Percentiles rank a stretch among this genome's conserved stretches.
Conservation (phyloP, 2,113 vertebrate species). For the Oxygymnocypris stewartii region DNA sequence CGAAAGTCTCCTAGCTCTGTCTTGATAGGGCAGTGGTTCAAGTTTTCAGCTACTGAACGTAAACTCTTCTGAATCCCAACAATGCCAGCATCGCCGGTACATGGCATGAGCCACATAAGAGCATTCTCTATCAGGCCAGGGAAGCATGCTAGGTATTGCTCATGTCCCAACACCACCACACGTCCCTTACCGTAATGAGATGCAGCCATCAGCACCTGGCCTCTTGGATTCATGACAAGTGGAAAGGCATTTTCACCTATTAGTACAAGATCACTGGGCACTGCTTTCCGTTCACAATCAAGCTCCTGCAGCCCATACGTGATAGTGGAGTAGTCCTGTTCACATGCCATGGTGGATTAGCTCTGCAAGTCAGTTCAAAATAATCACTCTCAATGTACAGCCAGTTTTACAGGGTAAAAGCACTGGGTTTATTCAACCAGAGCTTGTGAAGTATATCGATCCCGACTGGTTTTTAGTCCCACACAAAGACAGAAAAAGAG, state of each 20-base stretch:
- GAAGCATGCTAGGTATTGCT: conserved; percentile 75
- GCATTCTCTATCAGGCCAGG: conserved; percentile 80
- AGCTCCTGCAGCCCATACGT: conserved; percentile 67
- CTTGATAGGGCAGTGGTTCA: conserved; percentile 60
- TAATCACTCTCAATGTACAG: neutral
- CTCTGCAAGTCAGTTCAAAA: neutral
- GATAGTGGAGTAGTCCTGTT: conserved; percentile 64
- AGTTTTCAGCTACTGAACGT: conserved; percentile 69
- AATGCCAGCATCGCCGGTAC: conserved; percentile 52
- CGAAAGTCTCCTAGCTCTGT: conserved; percentile 65
- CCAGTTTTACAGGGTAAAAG: neutral
- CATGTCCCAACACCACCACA: conserved; percentile 83
- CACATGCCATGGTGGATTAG: conserved; percentile 51
- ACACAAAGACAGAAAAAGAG: neutral
- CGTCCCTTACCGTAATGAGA: conserved; percentile 78
- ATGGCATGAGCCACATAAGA: conserved; percentile 81
- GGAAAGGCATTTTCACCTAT: conserved; percentile 74
- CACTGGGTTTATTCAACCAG: conserved; percentile 5
- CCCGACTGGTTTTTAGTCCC: neutral
- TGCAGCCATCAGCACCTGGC: conserved; percentile 75
- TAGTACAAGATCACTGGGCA: conserved; percentile 70
- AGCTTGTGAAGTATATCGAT: neutral
- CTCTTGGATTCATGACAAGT: conserved; percentile 70
- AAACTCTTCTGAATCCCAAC: conserved; percentile 74
- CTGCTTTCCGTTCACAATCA: conserved; percentile 56